Evolutionary conservation across 1,140 invertebrate species (phyloP).

Genomic region (Pectinophora gossypiella): DNA sequence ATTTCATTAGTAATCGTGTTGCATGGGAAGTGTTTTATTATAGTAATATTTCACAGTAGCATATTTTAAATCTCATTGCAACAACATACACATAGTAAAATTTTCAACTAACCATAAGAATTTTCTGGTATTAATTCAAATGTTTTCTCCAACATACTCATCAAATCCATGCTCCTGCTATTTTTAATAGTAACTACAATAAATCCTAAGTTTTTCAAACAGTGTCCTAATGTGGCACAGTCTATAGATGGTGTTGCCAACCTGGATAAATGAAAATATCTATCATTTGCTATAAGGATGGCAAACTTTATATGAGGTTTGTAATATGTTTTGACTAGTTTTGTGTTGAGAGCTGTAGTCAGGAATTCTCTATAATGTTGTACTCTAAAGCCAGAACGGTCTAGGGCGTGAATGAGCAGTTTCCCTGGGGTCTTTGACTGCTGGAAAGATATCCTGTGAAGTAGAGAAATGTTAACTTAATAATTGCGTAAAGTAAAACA

Average conservation of each 20-base stretch:
- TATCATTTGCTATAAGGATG: slow-evolving; percentile 59
- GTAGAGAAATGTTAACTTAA: too few species aligned
- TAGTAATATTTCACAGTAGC: too few species aligned
- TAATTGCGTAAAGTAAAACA: too few species aligned
- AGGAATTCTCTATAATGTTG: slow-evolving; percentile 35
- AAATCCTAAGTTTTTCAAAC: slow-evolving; percentile 57
- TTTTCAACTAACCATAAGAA: slow-evolving; percentile 68
- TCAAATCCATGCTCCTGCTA: slow-evolving; percentile 37
- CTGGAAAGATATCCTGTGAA: slow-evolving; percentile 26
- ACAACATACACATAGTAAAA: too few species aligned
- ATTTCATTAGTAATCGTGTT: too few species aligned
- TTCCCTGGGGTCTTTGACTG: slow-evolving; percentile 41
- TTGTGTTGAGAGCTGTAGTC: slow-evolving; percentile 22
- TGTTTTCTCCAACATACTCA: slow-evolving; percentile 36
- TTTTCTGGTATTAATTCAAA: slow-evolving; percentile 44
- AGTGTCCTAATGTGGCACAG: slow-evolving; percentile 48
- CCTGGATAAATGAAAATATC: slow-evolving; percentile 55
- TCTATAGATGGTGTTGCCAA: slow-evolving; percentile 61
- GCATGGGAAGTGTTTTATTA: too few species aligned
- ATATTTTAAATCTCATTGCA: too few species aligned
- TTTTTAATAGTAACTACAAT: slow-evolving; percentile 53
- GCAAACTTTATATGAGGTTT: slow-evolving; percentile 52
- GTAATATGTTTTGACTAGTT: slow-evolving; percentile 39
- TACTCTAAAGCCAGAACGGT: slow-evolving; percentile 36
- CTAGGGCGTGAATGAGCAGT: slow-evolving; percentile 38